Evolutionary conservation across 2,888 invertebrate species (phyloP).

Genomic region (Diarsia brunnea): DNA sequence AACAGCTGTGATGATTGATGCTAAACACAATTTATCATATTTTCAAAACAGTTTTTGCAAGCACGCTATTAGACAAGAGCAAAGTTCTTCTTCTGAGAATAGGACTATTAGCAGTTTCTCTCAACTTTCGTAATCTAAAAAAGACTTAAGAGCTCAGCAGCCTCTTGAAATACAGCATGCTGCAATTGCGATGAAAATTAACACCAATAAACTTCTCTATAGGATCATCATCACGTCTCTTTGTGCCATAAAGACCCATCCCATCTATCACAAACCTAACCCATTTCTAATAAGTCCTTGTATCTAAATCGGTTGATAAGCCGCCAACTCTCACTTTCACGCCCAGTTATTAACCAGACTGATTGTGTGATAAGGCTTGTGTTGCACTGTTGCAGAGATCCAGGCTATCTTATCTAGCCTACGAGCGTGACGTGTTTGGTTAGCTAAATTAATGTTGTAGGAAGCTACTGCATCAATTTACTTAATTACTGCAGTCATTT

Average conservation of each 20-base stretch:
- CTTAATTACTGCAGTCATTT: slow-evolving; percentile 21
- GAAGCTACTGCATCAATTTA: slow-evolving; percentile 48
- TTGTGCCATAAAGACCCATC: neutral
- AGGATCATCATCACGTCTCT: neutral
- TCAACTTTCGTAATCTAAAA: neutral
- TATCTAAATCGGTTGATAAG: slow-evolving; percentile 33
- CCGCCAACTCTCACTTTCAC: slow-evolving; percentile 39
- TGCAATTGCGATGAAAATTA: neutral
- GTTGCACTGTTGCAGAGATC: slow-evolving; percentile 45
- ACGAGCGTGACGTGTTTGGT: slow-evolving; percentile 55
- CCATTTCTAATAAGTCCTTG: slow-evolving; percentile 29
- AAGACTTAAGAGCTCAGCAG: neutral
- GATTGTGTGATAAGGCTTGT: slow-evolving; percentile 41
- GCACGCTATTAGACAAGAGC: neutral
- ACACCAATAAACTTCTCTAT: neutral
- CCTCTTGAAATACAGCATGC: neutral
- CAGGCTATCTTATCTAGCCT: slow-evolving; percentile 62
- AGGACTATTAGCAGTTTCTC: neutral
- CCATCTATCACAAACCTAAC: slow-evolving; percentile 22
- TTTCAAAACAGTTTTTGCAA: neutral
- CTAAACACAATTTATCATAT: slow-evolving; percentile 2
- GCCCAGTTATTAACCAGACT: slow-evolving; percentile 28
- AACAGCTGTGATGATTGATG: slow-evolving; percentile 25
- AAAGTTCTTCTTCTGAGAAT: neutral
- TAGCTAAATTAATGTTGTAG: slow-evolving; percentile 57